Evolutionary conservation across 2,113 vertebrate genomes (phyloP).

Genomic region (Oreocharis arfaki): DNA sequence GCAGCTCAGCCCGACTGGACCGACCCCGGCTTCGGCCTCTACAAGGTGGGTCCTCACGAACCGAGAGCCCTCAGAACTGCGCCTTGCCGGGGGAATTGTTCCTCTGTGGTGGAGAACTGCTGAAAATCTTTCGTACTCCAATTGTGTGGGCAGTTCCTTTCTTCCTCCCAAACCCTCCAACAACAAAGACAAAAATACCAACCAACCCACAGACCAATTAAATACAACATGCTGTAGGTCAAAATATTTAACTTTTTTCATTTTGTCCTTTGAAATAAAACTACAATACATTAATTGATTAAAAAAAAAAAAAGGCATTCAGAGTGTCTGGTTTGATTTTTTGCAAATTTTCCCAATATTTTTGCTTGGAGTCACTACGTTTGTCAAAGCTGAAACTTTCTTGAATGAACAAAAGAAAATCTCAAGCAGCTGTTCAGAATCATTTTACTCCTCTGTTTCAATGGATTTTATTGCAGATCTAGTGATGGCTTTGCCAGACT

Average conservation of each 20-base stretch:
- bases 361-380: not conserved
- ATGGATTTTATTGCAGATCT: not conserved
- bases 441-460: not conserved
- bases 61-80: fast-evolving
- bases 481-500: not conserved
- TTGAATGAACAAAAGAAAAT: slow-evolving; percentile 6
- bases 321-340: not conserved
- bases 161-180: not conserved
- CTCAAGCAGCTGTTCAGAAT: not conserved
- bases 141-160: not conserved
- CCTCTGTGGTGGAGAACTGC: not conserved
- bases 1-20: slow-evolving; percentile 40
- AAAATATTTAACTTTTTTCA: not conserved
- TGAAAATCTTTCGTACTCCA: not conserved
- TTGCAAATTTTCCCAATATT: not conserved
- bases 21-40: slow-evolving; percentile 80
- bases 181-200: not conserved
- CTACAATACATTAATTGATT: not conserved
- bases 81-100: fast-evolving
- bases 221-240: not conserved
- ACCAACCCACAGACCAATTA: not conserved
- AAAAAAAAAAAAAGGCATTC: not conserved
- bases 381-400: not conserved
- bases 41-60: slow-evolving; percentile 72
- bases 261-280: not conserved